Evolutionary conservation across 2,888 invertebrate genomes (phyloP).

Genomic region (Ceriagrion tenellum): DNA sequence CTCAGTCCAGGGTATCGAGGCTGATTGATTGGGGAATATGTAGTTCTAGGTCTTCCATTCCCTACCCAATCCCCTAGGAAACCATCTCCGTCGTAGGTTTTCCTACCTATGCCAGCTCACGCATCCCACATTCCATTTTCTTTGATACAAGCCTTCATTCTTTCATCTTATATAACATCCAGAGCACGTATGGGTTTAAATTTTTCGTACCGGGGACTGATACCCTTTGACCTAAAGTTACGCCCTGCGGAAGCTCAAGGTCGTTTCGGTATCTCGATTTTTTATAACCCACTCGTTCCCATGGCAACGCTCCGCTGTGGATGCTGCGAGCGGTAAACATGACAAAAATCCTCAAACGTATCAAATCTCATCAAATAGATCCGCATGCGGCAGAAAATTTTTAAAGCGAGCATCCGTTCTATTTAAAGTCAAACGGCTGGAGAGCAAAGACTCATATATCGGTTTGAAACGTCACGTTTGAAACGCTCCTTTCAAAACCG

Average conservation of each 20-base stretch:
- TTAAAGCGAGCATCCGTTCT: too few relatives aligned
- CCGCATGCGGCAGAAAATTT: too few relatives aligned
- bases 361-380: neutral
- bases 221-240: slow-evolving; percentile 8
- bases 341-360: neutral
- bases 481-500: too few relatives aligned
- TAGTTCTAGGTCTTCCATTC: neutral
- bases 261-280: neutral
- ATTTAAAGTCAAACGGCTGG: too few relatives aligned
- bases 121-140: neutral
- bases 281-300: neutral
- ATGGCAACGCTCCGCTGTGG: neutral
- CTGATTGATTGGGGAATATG: neutral
- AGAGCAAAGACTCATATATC: too few relatives aligned
- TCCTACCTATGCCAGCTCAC: neutral
- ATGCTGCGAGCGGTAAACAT: neutral
- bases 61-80: neutral
- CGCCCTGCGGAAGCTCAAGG: neutral
- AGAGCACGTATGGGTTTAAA: neutral
- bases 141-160: neutral
- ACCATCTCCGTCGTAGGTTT: neutral
- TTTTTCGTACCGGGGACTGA: neutral
- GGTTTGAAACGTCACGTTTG: too few relatives aligned
- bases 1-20: neutral
- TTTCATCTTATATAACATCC: neutral